Conservation (phyloP, 1,140 invertebrate genomes). For the Cyclargus thomasi region DNA sequence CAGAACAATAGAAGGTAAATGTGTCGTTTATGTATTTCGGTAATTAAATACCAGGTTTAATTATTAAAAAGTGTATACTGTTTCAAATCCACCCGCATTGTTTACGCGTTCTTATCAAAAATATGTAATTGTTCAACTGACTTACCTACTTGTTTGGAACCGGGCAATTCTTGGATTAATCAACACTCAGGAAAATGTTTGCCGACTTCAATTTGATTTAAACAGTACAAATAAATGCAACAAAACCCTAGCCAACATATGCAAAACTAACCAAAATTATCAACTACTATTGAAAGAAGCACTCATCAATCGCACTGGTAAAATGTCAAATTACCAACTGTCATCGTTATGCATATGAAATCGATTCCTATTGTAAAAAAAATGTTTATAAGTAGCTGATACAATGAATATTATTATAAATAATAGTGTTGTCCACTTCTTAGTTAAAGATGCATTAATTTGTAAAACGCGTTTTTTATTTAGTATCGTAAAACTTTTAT, state of each 20-base stretch:
- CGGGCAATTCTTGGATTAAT: conserved; percentile 32
- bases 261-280: conserved; percentile 40
- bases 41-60: not conserved
- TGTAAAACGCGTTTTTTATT: not conserved
- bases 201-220: conserved; percentile 39
- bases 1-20: not conserved
- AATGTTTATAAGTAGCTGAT: no score
- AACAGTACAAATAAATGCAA: conserved; percentile 61
- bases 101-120: conserved; percentile 14
- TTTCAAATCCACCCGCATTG: conserved; percentile 22
- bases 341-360: conserved; percentile 15
- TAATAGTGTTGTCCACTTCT: not conserved
- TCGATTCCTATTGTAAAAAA: not conserved
- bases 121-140: conserved; percentile 13
- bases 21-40: not conserved
- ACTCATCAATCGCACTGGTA: conserved; percentile 16
- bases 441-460: not conserved
- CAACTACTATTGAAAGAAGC: conserved; percentile 30
- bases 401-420: no score
- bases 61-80: conserved; percentile 7
- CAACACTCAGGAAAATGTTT: conserved; percentile 66
- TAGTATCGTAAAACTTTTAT: not conserved
- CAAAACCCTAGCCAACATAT: conserved; percentile 46
- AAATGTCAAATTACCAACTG: conserved; percentile 35
- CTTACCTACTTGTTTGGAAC: conserved; percentile 40